Conservation (phyloP, 2,888 invertebrate species). For the Phyto melanocephala region DNA sequence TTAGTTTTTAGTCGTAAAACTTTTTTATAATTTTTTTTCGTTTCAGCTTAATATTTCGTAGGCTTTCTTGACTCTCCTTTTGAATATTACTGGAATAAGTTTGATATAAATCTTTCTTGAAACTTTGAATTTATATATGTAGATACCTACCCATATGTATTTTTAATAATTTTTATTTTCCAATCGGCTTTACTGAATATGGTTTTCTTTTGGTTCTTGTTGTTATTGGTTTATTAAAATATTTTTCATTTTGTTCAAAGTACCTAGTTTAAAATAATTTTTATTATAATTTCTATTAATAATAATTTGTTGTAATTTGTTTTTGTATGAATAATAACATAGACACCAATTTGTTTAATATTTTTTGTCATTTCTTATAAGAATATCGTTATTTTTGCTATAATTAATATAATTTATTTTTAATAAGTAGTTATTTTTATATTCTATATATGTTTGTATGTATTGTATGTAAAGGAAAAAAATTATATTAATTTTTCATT, state of each 20-base stretch:
- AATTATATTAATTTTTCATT: slow-evolving; percentile 25
- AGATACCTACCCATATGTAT: no score
- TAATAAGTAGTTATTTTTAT: slow-evolving; percentile 1
- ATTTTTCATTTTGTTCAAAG: background rate
- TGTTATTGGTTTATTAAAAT: slow-evolving; percentile 3
- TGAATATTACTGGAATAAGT: no score
- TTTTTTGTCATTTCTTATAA: slow-evolving; percentile 53
- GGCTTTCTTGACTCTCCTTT: no score
- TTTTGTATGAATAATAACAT: slow-evolving; percentile 57
- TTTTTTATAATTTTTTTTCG: no score
- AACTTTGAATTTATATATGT: no score
- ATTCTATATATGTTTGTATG: slow-evolving; percentile 14
- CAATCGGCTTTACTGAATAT: background rate
- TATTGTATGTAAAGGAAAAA: slow-evolving; percentile 49
- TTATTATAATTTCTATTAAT: background rate
- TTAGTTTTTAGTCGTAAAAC: no score
- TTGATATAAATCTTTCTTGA: no score
- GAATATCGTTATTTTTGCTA: slow-evolving; percentile 51
- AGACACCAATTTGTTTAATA: slow-evolving; percentile 59
- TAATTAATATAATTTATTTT: slow-evolving; percentile 52
- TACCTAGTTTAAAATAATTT: slow-evolving; percentile 17
- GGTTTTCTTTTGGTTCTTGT: slow-evolving; percentile 12
- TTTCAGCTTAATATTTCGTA: no score
- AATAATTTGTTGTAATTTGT: background rate
- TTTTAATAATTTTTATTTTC: background rate